A percentile compares a stretch with the other conserved stretches of the same genome.
Conservation (phyloP, 2,888 invertebrate genomes). For the Clostera curtula region DNA sequence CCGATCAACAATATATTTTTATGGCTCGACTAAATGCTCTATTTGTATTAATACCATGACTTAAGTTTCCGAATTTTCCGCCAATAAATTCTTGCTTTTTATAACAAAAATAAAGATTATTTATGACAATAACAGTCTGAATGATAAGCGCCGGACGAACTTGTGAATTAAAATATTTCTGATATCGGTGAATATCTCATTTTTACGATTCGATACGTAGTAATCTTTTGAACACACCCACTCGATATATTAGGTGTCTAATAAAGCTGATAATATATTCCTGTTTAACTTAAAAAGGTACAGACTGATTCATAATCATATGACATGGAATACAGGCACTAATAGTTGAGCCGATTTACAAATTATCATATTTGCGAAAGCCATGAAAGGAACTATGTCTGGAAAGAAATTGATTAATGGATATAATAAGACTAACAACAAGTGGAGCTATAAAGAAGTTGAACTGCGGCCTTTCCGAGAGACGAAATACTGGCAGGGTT, state of each 20-base stretch:
- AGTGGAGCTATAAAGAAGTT: no score
- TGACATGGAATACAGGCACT: no score
- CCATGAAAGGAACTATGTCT: no score
- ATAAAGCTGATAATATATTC: not conserved
- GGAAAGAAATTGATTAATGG: no score
- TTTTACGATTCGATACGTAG: slow-evolving; percentile 6
- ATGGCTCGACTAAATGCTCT: not conserved
- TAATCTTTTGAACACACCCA: slow-evolving; percentile 15
- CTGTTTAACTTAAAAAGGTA: not conserved
- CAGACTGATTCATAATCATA: not conserved
- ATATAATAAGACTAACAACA: no score
- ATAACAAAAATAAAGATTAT: slow-evolving; percentile 16
- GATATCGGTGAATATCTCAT: slow-evolving; percentile 12
- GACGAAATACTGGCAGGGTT: no score
- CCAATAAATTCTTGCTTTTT: slow-evolving; percentile 6
- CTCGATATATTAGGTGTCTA: slow-evolving; percentile 1
- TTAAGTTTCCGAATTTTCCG: not conserved
- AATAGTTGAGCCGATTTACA: no score
- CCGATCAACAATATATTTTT: no score
- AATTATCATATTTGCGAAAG: no score
- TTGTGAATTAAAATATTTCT: slow-evolving; percentile 21
- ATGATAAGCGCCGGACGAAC: slow-evolving; percentile 13
- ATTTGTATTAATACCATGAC: not conserved
- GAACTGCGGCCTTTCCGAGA: no score
- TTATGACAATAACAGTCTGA: slow-evolving; percentile 5